Conservation (phyloP, 1,140 invertebrate genomes). For the Maniola jurtina region DNA sequence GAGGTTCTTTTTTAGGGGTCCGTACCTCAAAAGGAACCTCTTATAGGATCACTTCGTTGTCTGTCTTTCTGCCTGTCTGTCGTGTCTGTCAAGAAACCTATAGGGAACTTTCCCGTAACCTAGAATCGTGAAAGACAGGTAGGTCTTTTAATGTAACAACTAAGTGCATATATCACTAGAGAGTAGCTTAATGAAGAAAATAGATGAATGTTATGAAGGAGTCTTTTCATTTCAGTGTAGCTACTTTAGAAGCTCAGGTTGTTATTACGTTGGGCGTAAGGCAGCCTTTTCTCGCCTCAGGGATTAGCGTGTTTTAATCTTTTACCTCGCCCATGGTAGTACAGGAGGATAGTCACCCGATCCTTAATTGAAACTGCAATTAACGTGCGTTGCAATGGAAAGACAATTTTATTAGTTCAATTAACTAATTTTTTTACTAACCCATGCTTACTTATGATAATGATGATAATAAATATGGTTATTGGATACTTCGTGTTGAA, state of each 20-base stretch:
- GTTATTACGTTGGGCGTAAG: constrained; percentile 1
- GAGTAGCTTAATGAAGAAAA: background rate
- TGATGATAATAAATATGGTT: too few species aligned
- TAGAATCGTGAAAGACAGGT: too few species aligned
- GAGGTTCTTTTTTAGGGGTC: too few species aligned
- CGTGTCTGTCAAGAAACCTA: too few species aligned
- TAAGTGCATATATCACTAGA: background rate
- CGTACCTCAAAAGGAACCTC: too few species aligned
- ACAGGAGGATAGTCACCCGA: constrained; percentile 28
- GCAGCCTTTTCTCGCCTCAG: constrained; percentile 26
- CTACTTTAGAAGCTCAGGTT: background rate
- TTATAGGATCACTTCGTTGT: too few species aligned
- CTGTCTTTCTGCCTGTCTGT: too few species aligned
- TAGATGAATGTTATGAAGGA: background rate
- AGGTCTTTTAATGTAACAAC: too few species aligned
- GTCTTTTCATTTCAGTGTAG: constrained; percentile 1
- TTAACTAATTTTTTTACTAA: too few species aligned
- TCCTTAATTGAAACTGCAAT: constrained; percentile 20
- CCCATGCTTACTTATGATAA: too few species aligned
- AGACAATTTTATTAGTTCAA: background rate
- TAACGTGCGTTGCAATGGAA: constrained; percentile 12
- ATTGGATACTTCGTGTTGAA: too few species aligned
- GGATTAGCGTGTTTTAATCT: constrained; percentile 33
- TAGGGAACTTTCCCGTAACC: too few species aligned
- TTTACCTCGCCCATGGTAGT: constrained; percentile 18